These are phyloP conservation scores for Cyanoderma ruficeps DNA, from an alignment of 2,113 vertebrate species.

Conservation along the genomic window DNA sequence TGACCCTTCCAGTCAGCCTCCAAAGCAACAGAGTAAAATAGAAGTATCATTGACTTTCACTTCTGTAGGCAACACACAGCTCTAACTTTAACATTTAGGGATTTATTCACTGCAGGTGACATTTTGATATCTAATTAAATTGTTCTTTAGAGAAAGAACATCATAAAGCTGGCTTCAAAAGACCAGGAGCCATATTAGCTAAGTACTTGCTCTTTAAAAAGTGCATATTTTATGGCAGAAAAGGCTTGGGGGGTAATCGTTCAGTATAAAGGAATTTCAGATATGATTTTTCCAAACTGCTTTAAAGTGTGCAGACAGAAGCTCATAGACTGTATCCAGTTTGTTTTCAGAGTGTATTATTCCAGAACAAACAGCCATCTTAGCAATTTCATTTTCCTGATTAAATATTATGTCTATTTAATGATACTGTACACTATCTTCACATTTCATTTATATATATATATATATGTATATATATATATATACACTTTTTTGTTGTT, in stretches of 20 bases:
- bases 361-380: slow-evolving; percentile 24
- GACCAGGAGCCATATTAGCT: slow-evolving; percentile 21
- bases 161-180: slow-evolving; percentile 39
- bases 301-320: not conserved
- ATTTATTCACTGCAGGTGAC: slow-evolving; percentile 28
- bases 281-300: not conserved
- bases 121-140: slow-evolving; percentile 62
- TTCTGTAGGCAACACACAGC: not conserved
- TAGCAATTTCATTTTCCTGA: not conserved
- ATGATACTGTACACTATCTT: not conserved
- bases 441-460: not conserved
- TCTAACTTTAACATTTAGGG: slow-evolving; percentile 14
- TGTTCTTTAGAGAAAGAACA: slow-evolving; percentile 45
- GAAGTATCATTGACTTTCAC: not conserved
- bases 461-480: not conserved
- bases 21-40: not conserved
- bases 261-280: not conserved
- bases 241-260: not conserved
- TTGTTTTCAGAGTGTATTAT: not conserved
- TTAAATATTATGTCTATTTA: not conserved
- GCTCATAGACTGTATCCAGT: not conserved
- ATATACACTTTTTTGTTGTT: not conserved
- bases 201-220: slow-evolving; percentile 38
- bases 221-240: slow-evolving; percentile 8
- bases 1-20: not conserved